A percentile compares a stretch with the other conserved stretches of the same genome.
phyloP scores from a whole-genome alignment of 2,888 invertebrate species.

The Drosophila vallismaia region DNA sequence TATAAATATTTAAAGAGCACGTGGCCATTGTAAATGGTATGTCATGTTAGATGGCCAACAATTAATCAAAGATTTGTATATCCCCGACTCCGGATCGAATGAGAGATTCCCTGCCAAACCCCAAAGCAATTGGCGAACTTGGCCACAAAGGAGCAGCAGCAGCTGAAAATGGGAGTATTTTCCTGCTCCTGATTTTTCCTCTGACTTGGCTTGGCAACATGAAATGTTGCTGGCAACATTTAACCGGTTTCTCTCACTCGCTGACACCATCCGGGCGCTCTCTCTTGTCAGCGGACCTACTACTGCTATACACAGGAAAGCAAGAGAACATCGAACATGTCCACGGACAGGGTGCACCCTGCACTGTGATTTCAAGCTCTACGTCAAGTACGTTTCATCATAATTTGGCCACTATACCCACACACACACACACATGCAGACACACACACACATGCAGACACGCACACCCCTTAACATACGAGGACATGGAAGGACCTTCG shows the following conservation, averaged over 20 bases:
- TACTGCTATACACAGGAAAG: conserved; percentile 50
- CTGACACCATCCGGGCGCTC: conserved; percentile 14
- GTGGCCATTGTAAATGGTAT: conserved; percentile 78
- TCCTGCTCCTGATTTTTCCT: background rate
- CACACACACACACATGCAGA: conserved; percentile 49
- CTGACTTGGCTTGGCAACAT: conserved; percentile 8
- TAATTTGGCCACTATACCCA: conserved; percentile 64
- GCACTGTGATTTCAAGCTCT: conserved; percentile 38
- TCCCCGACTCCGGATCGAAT: conserved; percentile 34
- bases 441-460: conserved; percentile 30
- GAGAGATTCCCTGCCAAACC: background rate
- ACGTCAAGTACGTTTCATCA: conserved; percentile 74
- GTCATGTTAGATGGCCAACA: conserved; percentile 68
- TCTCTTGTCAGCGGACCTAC: conserved; percentile 13
- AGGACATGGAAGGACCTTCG: conserved; percentile 17
- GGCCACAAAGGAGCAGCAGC: conserved; percentile 35
- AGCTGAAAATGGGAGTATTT: conserved; percentile 29
- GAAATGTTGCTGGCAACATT: conserved; percentile 38
- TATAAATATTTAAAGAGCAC: conserved; percentile 76
- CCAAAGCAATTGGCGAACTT: conserved; percentile 26
- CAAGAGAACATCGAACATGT: conserved; percentile 40
- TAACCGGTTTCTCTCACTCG: conserved; percentile 10
- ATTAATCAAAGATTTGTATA: conserved; percentile 76
- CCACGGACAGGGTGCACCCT: conserved; percentile 61
- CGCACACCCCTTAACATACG: conserved; percentile 39